Conservation (phyloP, 2,888 invertebrate genomes). For the Nomada lathburiana region DNA sequence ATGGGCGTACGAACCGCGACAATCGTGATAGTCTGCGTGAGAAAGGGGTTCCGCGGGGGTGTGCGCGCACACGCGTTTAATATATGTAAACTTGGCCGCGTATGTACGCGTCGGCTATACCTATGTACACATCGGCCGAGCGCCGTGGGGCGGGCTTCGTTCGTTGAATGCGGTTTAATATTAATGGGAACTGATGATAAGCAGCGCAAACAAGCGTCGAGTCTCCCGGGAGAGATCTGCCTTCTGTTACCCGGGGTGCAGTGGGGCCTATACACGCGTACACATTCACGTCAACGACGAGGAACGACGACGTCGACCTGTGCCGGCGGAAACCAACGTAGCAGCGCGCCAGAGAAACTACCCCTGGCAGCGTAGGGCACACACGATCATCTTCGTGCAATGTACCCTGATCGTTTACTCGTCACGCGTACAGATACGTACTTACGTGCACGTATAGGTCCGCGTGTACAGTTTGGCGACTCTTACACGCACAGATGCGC, state of each 20-base stretch:
- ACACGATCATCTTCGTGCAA: constrained; percentile 6
- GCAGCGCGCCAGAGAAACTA: constrained; percentile 13
- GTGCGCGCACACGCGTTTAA: constrained; percentile 40
- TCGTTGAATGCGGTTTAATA: constrained; percentile 85
- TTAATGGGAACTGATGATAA: constrained; percentile 85
- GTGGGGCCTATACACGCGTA: constrained; percentile 70
- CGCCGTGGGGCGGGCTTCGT: constrained; percentile 77
- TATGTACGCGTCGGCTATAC: constrained; percentile 48
- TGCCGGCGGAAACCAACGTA: constrained; percentile 19
- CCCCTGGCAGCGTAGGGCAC: constrained; percentile 69
- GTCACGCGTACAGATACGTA: constrained; percentile 1
- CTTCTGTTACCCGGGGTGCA: constrained; percentile 83
- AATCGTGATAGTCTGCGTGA: constrained; percentile 3
- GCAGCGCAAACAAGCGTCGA: constrained; percentile 85
- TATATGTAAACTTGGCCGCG: constrained; percentile 55
- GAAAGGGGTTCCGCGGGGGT: background rate
- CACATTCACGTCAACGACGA: constrained; percentile 46
- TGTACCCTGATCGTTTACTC: constrained; percentile 37
- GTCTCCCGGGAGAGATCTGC: constrained; percentile 84
- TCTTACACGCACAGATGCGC: constrained; percentile 48
- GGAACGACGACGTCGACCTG: constrained; percentile 32
- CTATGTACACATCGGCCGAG: constrained; percentile 71
- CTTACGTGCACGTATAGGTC: background rate
- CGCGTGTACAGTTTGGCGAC: constrained; percentile 8
- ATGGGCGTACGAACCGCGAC: background rate